Conservation (phyloP, 1,140 invertebrate species). For the Scaptomyza montana region DNA sequence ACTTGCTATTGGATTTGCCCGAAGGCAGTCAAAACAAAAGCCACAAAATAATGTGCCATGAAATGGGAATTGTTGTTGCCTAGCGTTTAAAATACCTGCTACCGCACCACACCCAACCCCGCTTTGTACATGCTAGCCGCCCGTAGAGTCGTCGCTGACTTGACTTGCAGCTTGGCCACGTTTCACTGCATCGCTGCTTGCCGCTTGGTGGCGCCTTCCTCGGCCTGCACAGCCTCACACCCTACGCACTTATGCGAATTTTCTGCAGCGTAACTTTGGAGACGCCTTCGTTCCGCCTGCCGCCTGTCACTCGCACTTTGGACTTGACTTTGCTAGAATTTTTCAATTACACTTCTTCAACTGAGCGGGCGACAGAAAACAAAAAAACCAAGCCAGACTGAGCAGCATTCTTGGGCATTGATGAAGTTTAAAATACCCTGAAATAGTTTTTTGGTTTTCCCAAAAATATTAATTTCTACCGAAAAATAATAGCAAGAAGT, state of each 20-base stretch:
- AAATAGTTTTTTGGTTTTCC: too few species aligned
- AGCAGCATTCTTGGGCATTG: not conserved
- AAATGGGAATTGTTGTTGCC: conserved; percentile 76
- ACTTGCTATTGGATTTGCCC: conserved; percentile 52
- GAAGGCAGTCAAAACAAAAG: conserved; percentile 73
- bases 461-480: too few species aligned
- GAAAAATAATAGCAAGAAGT: too few species aligned
- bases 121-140: not conserved
- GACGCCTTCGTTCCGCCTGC: conserved; percentile 53
- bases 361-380: conserved; percentile 22
- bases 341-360: conserved; percentile 77
- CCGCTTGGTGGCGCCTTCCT: conserved; percentile 15
- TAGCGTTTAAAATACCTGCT: conserved; percentile 13
- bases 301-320: conserved; percentile 79
- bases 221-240: not conserved
- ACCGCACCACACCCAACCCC: not conserved
- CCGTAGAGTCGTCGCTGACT: conserved; percentile 12
- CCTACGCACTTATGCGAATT: conserved; percentile 56
- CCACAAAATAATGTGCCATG: conserved; percentile 81
- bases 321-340: conserved; percentile 81
- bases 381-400: conserved; percentile 7
- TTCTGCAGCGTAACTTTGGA: conserved; percentile 78
- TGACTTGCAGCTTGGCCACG: conserved; percentile 48
- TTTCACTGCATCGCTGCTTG: conserved; percentile 44
- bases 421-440: not conserved